Percentiles rank a stretch among this genome's conserved stretches.
Evolutionary conservation across 1,140 invertebrate species (phyloP).

Genomic region (Caenorhabditis brenneri): DNA sequence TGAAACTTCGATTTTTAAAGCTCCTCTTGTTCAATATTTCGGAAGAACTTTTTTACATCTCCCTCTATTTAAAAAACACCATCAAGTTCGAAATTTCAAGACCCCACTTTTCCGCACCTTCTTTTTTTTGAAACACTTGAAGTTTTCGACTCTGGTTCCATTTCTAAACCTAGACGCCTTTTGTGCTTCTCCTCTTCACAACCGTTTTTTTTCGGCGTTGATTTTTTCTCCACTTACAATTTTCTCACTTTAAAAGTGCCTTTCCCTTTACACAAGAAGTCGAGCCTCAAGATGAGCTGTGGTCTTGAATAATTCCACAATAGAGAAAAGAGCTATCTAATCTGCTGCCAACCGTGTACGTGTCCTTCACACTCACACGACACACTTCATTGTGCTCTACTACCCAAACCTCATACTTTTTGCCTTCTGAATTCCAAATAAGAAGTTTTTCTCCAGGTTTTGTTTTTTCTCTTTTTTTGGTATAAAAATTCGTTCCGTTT

Average conservation of each 20-base stretch:
- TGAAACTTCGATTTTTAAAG: no score
- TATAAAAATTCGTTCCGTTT: background rate
- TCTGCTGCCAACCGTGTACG: slow-evolving; percentile 24
- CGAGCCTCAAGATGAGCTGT: slow-evolving; percentile 1
- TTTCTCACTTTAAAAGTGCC: slow-evolving; percentile 10
- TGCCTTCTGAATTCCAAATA: slow-evolving; percentile 17
- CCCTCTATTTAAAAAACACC: no score
- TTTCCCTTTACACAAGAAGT: slow-evolving; percentile 22
- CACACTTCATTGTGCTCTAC: slow-evolving; percentile 16
- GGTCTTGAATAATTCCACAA: slow-evolving; percentile 30
- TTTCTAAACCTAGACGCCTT: background rate
- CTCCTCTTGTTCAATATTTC: no score
- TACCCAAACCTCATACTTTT: background rate
- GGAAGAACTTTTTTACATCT: no score
- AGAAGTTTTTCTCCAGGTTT: background rate
- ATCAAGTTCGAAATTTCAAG: no score
- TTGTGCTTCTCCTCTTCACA: background rate
- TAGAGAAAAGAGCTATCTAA: slow-evolving; percentile 1
- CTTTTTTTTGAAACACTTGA: no score
- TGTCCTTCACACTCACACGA: slow-evolving; percentile 22
- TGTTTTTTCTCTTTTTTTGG: background rate
- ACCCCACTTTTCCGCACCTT: no score
- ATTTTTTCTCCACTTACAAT: background rate
- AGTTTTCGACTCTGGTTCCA: background rate
- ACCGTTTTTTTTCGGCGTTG: background rate